Evolutionary conservation across 2,797 vertebrate genomes (phyloP).

Genomic region (Clarias laeviceps): DNA sequence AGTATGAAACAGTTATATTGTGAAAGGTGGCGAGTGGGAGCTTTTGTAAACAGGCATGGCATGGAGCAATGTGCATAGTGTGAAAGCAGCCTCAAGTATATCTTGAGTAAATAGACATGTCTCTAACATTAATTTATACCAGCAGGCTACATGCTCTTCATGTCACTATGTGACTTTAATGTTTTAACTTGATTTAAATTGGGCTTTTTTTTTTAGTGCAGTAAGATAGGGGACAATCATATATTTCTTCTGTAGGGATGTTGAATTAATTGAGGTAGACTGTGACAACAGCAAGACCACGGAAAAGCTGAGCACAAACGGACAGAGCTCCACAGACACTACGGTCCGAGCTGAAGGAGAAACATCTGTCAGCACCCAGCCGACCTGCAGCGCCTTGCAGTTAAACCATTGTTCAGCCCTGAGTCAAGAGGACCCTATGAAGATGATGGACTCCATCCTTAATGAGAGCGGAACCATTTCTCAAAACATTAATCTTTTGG

Average conservation of each 20-base stretch:
- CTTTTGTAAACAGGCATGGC: too few species aligned
- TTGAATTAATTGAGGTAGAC: constrained; percentile 69
- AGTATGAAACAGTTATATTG: too few species aligned
- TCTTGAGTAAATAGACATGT: neutral
- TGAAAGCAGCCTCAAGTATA: too few species aligned
- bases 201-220: too few species aligned
- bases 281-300: constrained; percentile 45
- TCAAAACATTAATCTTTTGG: constrained; percentile 93
- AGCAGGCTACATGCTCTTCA: neutral
- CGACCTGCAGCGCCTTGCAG: constrained; percentile 79
- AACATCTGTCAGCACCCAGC: constrained; percentile 55
- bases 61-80: too few species aligned
- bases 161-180: neutral
- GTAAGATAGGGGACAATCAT: neutral
- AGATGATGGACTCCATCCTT: constrained; percentile 97
- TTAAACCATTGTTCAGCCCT: constrained; percentile 80
- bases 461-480: constrained; percentile 88
- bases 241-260: constrained; percentile 62
- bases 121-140: neutral
- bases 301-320: constrained; percentile 46
- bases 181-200: neutral
- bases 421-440: constrained; percentile 87
- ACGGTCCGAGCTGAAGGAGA: constrained; percentile 25
- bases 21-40: too few species aligned
- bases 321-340: neutral